Conservation (phyloP, 2,888 invertebrate genomes). For the Gibbula magus region DNA sequence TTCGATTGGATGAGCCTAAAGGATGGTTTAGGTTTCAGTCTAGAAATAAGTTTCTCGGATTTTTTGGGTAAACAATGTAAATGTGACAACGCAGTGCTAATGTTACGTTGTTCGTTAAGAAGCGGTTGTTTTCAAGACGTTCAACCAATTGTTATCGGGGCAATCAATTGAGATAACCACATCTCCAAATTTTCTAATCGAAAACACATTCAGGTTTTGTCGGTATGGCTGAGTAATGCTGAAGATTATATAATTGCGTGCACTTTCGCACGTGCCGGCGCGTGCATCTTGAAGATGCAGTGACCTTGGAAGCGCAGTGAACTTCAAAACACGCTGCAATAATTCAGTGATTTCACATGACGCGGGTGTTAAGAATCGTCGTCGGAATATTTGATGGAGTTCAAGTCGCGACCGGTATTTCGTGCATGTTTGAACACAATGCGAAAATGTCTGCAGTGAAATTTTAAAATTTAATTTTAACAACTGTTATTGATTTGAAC, state of each 20-base stretch:
- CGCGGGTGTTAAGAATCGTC: not conserved
- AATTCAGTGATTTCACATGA: not conserved
- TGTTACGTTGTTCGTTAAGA: too few relatives aligned
- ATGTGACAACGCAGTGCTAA: too few relatives aligned
- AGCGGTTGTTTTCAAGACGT: not conserved
- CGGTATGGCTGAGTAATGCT: not conserved
- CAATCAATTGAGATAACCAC: not conserved
- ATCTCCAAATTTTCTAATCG: not conserved
- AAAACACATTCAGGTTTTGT: not conserved
- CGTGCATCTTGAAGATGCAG: not conserved
- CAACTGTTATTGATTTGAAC: too few relatives aligned
- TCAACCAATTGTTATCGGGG: not conserved
- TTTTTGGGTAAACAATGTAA: too few relatives aligned
- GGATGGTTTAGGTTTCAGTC: not conserved
- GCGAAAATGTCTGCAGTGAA: too few relatives aligned
- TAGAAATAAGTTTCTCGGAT: too few relatives aligned
- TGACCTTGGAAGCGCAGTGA: not conserved
- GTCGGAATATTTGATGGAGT: not conserved
- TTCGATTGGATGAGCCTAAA: not conserved
- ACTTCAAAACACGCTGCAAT: not conserved
- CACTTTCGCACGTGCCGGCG: not conserved
- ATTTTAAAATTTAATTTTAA: too few relatives aligned
- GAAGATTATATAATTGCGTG: slow-evolving; percentile 7
- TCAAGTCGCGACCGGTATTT: too few relatives aligned
- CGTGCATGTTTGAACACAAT: too few relatives aligned